A percentile compares a stretch with the other conserved stretches of the same genome.
Evolutionary conservation across 1,140 invertebrate species (phyloP).

Genomic region (Lordiphosa stackelbergi): DNA sequence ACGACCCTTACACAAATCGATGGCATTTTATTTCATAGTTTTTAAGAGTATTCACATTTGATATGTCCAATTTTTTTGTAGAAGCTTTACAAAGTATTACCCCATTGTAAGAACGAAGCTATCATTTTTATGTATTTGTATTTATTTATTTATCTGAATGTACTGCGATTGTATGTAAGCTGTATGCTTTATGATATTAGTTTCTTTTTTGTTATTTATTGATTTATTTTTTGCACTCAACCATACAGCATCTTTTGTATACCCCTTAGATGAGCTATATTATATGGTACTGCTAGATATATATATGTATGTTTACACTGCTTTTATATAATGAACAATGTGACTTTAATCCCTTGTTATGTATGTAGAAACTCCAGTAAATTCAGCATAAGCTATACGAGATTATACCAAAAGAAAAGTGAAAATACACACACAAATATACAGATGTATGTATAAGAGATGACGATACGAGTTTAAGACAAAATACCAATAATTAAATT

Average conservation of each 20-base stretch:
- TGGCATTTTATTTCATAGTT: slow-evolving; percentile 53
- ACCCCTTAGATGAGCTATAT: slow-evolving; percentile 1
- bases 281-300: not conserved
- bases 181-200: slow-evolving; percentile 20
- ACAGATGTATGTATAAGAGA: not conserved
- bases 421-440: slow-evolving; percentile 2
- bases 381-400: no score
- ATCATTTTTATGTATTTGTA: slow-evolving; percentile 38
- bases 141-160: slow-evolving; percentile 20
- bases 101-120: slow-evolving; percentile 32
- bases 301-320: not conserved
- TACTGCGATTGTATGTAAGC: slow-evolving; percentile 18
- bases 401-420: no score
- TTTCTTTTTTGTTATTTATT: slow-evolving; percentile 38
- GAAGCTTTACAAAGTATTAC: slow-evolving; percentile 62
- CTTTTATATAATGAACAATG: no score
- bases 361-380: slow-evolving; percentile 2
- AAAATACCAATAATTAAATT: no score
- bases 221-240: slow-evolving; percentile 10
- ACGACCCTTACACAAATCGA: slow-evolving; percentile 27
- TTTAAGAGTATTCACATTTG: slow-evolving; percentile 20
- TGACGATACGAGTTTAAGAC: no score
- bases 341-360: slow-evolving; percentile 9
- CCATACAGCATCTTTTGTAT: not conserved
- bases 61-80: slow-evolving; percentile 25